Evolutionary conservation across 2,888 invertebrate genomes (phyloP), one percentile per base, ranked within the genome.

Genomic region (Xestia c-nigrum): DNA sequence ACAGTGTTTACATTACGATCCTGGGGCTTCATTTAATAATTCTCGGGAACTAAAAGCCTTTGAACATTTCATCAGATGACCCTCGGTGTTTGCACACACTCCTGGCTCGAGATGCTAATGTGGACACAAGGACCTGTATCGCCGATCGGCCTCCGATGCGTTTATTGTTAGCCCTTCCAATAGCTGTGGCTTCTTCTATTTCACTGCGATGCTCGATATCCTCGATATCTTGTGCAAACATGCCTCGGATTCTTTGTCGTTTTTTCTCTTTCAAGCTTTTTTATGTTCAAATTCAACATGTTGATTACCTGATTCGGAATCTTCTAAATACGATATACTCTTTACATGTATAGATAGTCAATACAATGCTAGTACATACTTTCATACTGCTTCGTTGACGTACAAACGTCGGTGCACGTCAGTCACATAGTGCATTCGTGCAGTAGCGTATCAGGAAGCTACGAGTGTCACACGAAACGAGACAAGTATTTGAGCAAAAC

Each of bases 11-110:
- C 95, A 96, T 95, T 96, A 96, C 94, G 94, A 96, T 96, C 96
- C 96, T 96, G 96, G 94, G 94, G 94, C 94, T 95, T 96, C 96
- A 96, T 96, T 96, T 96, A 96, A 96, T 96, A 96, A 96, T 96
- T 96, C 96, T 96, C 96, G 96, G 96, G 96, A 96, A 96, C 96
- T 96, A 96, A 96, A 96, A 96, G 96, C 95, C 96, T 96, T 96
- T 96, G 96, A 96, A 96, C 96, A 96, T 96, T 96, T 96, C 96
- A 96, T 96, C 96, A 96, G 96, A 96, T 96, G 96, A 96, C 96
- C 96, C 96, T 95, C 94, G 92, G 88, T 96, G 96, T 96, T 96
- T 96, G 96, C 96, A 95, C 95, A 95, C 94, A 96, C 96, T 96
- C 95, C 95, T 95, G 94, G 91, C 92, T 93, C 94, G 96, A 96